Percentiles rank a stretch among this genome's conserved stretches.
These are phyloP conservation scores for Tachina grossa DNA, from an alignment of 2,888 invertebrate genomes.

Conservation along the genomic window DNA sequence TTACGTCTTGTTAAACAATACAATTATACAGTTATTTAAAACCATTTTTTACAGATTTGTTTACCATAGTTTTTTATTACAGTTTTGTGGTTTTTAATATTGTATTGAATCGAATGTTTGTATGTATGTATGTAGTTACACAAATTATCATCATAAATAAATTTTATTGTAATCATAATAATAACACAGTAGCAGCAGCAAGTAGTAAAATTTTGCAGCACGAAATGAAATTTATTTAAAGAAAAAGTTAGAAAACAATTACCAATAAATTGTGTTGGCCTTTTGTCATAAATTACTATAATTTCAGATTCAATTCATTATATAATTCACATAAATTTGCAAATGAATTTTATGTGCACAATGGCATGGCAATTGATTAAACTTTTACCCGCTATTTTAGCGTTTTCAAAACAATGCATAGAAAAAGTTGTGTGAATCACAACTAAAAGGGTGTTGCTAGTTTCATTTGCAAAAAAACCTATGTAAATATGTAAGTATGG, in stretches of 20 bases:
- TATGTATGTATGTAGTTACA: slow-evolving; percentile 22
- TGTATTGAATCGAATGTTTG: slow-evolving; percentile 37
- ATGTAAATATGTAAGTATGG: neutral
- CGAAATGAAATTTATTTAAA: slow-evolving; percentile 1
- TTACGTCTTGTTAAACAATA: slow-evolving; percentile 68
- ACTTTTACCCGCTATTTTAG: neutral
- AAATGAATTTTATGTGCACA: slow-evolving; percentile 51
- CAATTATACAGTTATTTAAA: slow-evolving; percentile 71
- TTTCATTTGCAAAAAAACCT: neutral
- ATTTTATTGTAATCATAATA: slow-evolving; percentile 65
- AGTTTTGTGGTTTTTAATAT: slow-evolving; percentile 62
- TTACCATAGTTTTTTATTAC: slow-evolving; percentile 37
- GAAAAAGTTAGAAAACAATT: slow-evolving; percentile 67
- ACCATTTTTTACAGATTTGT: slow-evolving; percentile 46
- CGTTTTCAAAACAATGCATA: slow-evolving; percentile 28
- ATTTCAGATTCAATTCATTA: slow-evolving; percentile 62
- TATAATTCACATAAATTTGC: slow-evolving; percentile 51
- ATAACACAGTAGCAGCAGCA: slow-evolving; percentile 28
- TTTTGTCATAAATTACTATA: slow-evolving; percentile 67
- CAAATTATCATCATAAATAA: slow-evolving; percentile 65
- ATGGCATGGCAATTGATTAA: slow-evolving; percentile 22
- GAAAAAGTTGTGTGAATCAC: slow-evolving; percentile 15
- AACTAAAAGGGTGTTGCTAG: slow-evolving; percentile 7
- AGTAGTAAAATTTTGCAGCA: slow-evolving; percentile 31
- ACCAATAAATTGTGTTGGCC: slow-evolving; percentile 68